Percentiles rank a stretch among this genome's conserved stretches.
Evolutionary conservation across 1,140 invertebrate genomes (phyloP).

Genomic region (Ceratina japonica): DNA sequence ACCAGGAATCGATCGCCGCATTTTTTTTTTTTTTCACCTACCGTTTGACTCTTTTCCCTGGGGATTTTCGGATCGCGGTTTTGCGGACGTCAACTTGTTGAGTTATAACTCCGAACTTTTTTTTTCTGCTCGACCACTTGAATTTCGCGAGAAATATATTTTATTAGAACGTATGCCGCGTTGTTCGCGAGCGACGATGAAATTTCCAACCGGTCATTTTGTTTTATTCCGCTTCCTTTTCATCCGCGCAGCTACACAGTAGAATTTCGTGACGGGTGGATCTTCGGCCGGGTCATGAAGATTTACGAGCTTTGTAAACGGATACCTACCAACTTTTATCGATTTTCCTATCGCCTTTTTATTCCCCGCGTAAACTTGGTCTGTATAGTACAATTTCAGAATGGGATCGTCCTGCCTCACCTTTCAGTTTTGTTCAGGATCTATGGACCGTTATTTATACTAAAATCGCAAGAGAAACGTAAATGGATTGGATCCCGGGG

Average conservation of each 20-base stretch:
- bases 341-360: too few species aligned
- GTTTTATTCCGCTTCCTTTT: neutral
- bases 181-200: neutral
- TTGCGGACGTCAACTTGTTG: conserved; percentile 10
- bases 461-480: too few species aligned
- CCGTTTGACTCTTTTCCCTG: neutral
- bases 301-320: neutral
- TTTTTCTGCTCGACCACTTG: conserved; percentile 4
- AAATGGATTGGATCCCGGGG: too few species aligned
- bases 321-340: neutral
- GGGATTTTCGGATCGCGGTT: neutral
- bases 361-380: too few species aligned
- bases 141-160: neutral
- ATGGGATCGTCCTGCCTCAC: too few species aligned
- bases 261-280: neutral
- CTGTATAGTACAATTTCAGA: too few species aligned
- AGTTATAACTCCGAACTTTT: neutral
- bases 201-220: neutral
- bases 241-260: too few species aligned
- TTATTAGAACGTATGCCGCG: conserved; percentile 7
- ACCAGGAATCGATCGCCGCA: neutral
- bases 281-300: neutral
- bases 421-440: too few species aligned
- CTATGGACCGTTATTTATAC: too few species aligned
- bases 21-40: neutral